Evolutionary conservation across 2,888 invertebrate species (phyloP).

Genomic region (Vannuccia rotundouncinata): DNA sequence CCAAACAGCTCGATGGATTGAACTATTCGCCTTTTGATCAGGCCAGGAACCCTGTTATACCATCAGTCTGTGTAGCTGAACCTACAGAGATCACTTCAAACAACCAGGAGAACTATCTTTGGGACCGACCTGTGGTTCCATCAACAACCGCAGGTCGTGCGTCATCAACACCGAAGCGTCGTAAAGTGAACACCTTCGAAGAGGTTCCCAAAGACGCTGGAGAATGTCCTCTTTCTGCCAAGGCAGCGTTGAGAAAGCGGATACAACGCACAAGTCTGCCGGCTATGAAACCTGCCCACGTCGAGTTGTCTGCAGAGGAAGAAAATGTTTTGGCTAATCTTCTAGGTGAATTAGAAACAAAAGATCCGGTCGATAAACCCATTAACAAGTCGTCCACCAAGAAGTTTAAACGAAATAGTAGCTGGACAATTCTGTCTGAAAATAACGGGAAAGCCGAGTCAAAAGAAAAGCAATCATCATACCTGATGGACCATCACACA

Average conservation of each 20-base stretch:
- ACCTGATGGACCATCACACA: too few relatives aligned
- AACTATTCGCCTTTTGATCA: conserved; percentile 17
- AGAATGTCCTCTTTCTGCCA: not conserved
- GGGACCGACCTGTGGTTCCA: too few relatives aligned
- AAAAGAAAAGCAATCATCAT: too few relatives aligned
- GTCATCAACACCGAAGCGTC: not conserved
- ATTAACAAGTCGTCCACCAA: too few relatives aligned
- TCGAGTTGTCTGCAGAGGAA: not conserved
- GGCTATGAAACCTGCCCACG: not conserved
- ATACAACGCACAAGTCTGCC: not conserved
- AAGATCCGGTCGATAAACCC: too few relatives aligned
- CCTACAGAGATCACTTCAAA: not conserved
- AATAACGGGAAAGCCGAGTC: too few relatives aligned
- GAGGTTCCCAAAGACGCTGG: not conserved
- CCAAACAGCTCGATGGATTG: conserved; percentile 17
- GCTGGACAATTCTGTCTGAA: too few relatives aligned
- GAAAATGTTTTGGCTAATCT: not conserved
- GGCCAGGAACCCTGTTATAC: not conserved
- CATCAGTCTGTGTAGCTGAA: not conserved
- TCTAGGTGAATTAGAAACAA: not conserved
- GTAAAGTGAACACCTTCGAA: not conserved
- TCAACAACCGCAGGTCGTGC: too few relatives aligned
- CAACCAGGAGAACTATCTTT: not conserved
- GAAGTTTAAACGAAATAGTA: too few relatives aligned
- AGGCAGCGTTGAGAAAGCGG: not conserved